Conservation (phyloP, 2,797 vertebrate genomes). For the Urosaurus nigricauda region DNA sequence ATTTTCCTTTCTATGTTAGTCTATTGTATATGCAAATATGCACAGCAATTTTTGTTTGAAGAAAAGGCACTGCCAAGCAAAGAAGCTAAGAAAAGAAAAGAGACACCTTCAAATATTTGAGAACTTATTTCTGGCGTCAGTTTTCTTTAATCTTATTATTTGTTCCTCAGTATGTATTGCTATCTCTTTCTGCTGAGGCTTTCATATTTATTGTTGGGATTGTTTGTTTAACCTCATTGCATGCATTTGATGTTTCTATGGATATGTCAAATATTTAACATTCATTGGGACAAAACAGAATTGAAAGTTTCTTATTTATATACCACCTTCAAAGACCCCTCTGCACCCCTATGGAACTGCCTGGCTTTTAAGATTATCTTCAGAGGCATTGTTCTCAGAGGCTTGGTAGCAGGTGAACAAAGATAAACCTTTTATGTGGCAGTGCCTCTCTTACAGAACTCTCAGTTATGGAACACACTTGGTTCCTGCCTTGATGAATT, state of each 20-base stretch:
- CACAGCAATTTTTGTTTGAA: not conserved
- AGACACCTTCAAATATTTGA: constrained; percentile 8
- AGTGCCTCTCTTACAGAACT: not conserved
- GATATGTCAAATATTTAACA: not conserved
- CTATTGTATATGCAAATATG: not conserved
- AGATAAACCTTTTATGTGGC: not conserved
- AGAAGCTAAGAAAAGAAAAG: not conserved
- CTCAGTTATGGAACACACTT: not conserved
- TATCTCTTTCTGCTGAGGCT: not conserved
- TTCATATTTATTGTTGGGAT: not conserved
- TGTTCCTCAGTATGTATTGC: not conserved
- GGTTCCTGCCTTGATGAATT: not conserved
- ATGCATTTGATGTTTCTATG: constrained; percentile 10
- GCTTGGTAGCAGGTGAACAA: not conserved
- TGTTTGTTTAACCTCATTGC: constrained; percentile 17
- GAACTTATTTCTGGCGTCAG: constrained; percentile 2
- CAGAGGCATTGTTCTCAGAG: not conserved
- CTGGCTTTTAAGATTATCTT: not conserved
- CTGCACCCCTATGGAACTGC: not conserved
- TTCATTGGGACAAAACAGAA: not conserved
- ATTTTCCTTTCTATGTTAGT: not conserved
- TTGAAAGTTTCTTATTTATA: constrained; percentile 17
- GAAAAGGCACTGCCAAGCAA: not conserved
- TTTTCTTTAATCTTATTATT: constrained; percentile 24
- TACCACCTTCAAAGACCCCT: not conserved